Conservation (phyloP, 2,888 invertebrate genomes). For the Sphaerophoria rueppellii region DNA sequence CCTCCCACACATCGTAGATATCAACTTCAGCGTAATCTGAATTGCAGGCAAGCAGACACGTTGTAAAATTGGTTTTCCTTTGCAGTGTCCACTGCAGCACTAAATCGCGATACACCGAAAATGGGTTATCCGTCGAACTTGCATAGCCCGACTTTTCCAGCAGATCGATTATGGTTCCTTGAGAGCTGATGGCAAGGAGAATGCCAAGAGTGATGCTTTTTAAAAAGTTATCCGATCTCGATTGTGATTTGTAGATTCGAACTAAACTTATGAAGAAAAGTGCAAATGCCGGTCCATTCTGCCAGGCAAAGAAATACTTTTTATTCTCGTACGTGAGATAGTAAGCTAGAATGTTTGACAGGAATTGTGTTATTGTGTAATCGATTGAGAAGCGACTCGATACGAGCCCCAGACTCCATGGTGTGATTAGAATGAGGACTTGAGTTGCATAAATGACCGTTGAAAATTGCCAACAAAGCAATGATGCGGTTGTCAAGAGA, state of each 20-base stretch:
- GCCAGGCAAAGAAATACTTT: slow-evolving; percentile 80
- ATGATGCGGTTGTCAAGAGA: slow-evolving; percentile 79
- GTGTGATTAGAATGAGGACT: slow-evolving; percentile 87
- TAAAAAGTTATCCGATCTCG: slow-evolving; percentile 76
- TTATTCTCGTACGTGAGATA: slow-evolving; percentile 79
- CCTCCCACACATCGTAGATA: slow-evolving; percentile 79
- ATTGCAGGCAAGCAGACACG: slow-evolving; percentile 80
- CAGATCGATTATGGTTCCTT: slow-evolving; percentile 78
- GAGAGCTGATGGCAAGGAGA: slow-evolving; percentile 78
- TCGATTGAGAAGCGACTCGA: slow-evolving; percentile 79
- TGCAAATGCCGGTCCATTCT: slow-evolving; percentile 79
- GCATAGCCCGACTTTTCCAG: slow-evolving; percentile 78
- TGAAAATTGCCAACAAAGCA: slow-evolving; percentile 90
- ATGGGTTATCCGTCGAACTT: slow-evolving; percentile 77
- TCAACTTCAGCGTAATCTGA: slow-evolving; percentile 78
- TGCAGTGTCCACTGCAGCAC: slow-evolving; percentile 80
- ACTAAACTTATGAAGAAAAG: slow-evolving; percentile 77
- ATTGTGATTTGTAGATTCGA: slow-evolving; percentile 75
- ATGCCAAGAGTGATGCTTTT: slow-evolving; percentile 78
- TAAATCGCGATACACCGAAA: slow-evolving; percentile 78
- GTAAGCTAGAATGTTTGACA: slow-evolving; percentile 79
- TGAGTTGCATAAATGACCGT: slow-evolving; percentile 92
- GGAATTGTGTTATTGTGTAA: slow-evolving; percentile 79
- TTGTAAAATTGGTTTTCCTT: slow-evolving; percentile 78
- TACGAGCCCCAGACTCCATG: slow-evolving; percentile 85